These are phyloP conservation scores for Latrodectus elegans DNA, from an alignment of 2,888 invertebrate species.

Conservation along the genomic window DNA sequence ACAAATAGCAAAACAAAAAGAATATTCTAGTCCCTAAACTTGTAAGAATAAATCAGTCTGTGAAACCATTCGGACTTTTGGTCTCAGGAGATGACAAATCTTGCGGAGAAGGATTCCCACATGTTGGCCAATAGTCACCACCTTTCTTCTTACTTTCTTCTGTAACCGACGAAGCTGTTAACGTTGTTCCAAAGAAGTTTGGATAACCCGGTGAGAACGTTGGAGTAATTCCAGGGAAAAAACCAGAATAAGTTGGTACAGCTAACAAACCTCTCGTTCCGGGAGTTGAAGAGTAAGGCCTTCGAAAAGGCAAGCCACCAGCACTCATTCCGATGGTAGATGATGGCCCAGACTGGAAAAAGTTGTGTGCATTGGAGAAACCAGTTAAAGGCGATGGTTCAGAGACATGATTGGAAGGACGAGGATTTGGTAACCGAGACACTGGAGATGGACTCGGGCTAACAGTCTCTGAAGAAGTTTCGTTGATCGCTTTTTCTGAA, in stretches of 20 bases:
- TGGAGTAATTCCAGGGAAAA: conserved; percentile 63
- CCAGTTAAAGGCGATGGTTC: conserved; percentile 36
- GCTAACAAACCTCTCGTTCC: conserved; percentile 50
- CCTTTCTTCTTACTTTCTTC: conserved; percentile 49
- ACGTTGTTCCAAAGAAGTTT: conserved; percentile 60
- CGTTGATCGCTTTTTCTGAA: conserved; percentile 32
- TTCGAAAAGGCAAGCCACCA: conserved; percentile 43
- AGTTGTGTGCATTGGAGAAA: conserved; percentile 44
- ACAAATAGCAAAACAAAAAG: no score
- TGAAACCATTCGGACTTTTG: conserved; percentile 65
- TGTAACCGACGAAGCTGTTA: conserved; percentile 11
- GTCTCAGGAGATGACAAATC: conserved; percentile 63
- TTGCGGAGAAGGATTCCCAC: conserved; percentile 60
- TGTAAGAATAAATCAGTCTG: conserved; percentile 2
- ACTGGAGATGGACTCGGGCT: conserved; percentile 49
- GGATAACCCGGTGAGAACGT: conserved; percentile 58
- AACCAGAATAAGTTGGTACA: conserved; percentile 61
- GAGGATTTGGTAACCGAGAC: conserved; percentile 35
- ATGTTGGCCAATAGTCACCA: conserved; percentile 56
- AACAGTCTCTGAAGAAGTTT: conserved; percentile 37
- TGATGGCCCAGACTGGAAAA: conserved; percentile 35
- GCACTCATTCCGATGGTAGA: conserved; percentile 46
- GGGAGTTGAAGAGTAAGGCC: conserved; percentile 55
- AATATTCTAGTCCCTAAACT: no score
- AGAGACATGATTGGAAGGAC: conserved; percentile 13